Percentiles rank a stretch among this genome's conserved stretches.
Evolutionary conservation across 1,140 invertebrate genomes (phyloP).

Genomic region (Centruroides sculpturatus): DNA sequence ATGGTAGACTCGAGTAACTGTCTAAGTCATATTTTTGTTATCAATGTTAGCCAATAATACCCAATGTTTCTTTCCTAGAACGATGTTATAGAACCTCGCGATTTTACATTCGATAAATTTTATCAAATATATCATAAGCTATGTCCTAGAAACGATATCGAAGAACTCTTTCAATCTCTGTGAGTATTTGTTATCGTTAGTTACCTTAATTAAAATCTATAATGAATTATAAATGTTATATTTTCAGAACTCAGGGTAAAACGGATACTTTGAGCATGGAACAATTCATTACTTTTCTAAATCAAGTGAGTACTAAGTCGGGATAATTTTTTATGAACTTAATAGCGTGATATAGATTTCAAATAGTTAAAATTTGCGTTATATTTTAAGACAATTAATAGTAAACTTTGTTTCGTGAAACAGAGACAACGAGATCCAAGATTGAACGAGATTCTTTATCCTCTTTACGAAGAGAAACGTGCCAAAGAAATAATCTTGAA

Average conservation of each 20-base stretch:
- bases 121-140: slow-evolving; percentile 97
- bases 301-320: slow-evolving; percentile 44
- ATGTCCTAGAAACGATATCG: slow-evolving; percentile 96
- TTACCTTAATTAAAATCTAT: too few relatives aligned
- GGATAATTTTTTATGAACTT: too few relatives aligned
- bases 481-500: slow-evolving; percentile 83
- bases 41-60: neutral
- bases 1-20: too few relatives aligned
- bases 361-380: too few relatives aligned
- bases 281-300: slow-evolving; percentile 87
- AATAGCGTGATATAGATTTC: too few relatives aligned
- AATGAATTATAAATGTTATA: slow-evolving; percentile 13
- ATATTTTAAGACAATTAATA: neutral
- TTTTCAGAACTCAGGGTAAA: slow-evolving; percentile 69
- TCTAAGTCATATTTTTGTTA: too few relatives aligned
- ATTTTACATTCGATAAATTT: slow-evolving; percentile 98
- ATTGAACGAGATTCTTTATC: slow-evolving; percentile 97
- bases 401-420: neutral
- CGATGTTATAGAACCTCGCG: slow-evolving; percentile 83
- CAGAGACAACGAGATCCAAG: slow-evolving; percentile 91
- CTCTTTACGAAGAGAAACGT: slow-evolving; percentile 88
- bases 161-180: slow-evolving; percentile 94
- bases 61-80: slow-evolving; percentile 37
- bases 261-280: slow-evolving; percentile 68
- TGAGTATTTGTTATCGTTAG: slow-evolving; percentile 39